Conservation (phyloP, 2,113 vertebrate species). For the Tachysurus vachellii region DNA sequence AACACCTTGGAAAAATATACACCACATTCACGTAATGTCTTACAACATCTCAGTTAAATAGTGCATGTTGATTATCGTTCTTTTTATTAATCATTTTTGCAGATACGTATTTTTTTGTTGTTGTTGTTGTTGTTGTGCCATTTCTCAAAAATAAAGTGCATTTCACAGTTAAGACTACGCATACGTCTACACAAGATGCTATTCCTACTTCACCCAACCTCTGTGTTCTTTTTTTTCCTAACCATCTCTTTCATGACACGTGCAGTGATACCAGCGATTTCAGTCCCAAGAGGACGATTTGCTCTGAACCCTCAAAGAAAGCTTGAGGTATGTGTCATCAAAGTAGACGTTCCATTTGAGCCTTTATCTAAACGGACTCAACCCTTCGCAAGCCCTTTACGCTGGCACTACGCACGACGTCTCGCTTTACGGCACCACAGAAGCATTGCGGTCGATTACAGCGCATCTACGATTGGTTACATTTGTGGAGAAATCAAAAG, state of each 20-base stretch:
- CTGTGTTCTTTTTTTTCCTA: not conserved
- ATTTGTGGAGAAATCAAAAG: not conserved
- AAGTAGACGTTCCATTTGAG: not conserved
- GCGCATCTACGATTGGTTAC: conserved; percentile 49
- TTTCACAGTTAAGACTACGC: conserved; percentile 78
- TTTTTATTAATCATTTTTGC: conserved; percentile 67
- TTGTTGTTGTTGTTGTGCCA: conserved; percentile 75
- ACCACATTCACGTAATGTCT: conserved; percentile 73
- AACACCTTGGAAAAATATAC: conserved; percentile 83
- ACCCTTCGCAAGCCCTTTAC: conserved; percentile 15
- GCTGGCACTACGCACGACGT: not conserved
- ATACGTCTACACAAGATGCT: conserved; percentile 76
- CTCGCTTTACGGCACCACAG: not conserved
- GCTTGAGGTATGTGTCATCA: conserved; percentile 19
- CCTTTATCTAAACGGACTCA: not conserved
- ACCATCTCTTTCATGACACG: conserved; percentile 14
- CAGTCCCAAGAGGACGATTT: not conserved
- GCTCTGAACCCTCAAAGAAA: not conserved
- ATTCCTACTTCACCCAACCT: conserved; percentile 53
- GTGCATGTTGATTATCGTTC: conserved; percentile 78
- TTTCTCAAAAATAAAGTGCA: conserved; percentile 81
- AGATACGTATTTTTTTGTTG: conserved; percentile 70
- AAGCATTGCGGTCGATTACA: conserved; percentile 44
- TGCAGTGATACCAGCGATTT: not conserved
- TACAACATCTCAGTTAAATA: conserved; percentile 74